Base-by-base conservation (phyloP, 1,140 invertebrate genomes). In the Dysdera silvatica region DNA sequence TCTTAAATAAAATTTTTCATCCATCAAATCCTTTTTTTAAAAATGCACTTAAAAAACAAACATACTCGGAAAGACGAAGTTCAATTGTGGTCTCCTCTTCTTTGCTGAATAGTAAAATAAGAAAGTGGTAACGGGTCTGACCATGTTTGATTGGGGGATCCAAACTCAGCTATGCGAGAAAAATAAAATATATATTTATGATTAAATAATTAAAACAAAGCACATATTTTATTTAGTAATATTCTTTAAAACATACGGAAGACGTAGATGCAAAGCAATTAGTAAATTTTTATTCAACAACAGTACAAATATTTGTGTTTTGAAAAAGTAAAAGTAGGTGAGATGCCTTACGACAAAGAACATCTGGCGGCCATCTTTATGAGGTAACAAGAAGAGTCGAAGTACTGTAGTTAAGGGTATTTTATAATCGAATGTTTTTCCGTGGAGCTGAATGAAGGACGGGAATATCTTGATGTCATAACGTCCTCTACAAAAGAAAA, bases 371-470 rank as follows among this genome's bases (percentile, higher is more conserved):
- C 85, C 88, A 79, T 99, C 96, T 75, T 95, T 97, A 74, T 99
- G 95, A 0, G 95, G 96, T 48, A 99, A 78, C 24, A 98, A 80
- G 73, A 99, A 99, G 7, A 99, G 75, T 24, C 97, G 83, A 8
- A 96, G 79, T 14, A 99, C 93, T 0, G 94, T 96, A 2, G 90
- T 90, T 82, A 95, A 90, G 0, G 95, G 93, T 69, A 99, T 98
- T 79, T 99, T 99, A 79, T 99, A 99, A 80, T 99, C 96, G 76
- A 98, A 99, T 0, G 97, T 98, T 84, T 99, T 99, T 78, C 97
- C 97, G 74, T 99, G 97, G 54, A 99, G 84, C 80, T 99, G 95
- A 72, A 99, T 89, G 77, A 98, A 99, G 2, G 91, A 86, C 59
- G 90, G 88, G 74, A 96, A 99, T 43, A 99, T 87, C 80, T 99